These are phyloP conservation scores for Ammodytes marinus DNA, from an alignment of 2,113 vertebrate genomes.

Conservation along the genomic window DNA sequence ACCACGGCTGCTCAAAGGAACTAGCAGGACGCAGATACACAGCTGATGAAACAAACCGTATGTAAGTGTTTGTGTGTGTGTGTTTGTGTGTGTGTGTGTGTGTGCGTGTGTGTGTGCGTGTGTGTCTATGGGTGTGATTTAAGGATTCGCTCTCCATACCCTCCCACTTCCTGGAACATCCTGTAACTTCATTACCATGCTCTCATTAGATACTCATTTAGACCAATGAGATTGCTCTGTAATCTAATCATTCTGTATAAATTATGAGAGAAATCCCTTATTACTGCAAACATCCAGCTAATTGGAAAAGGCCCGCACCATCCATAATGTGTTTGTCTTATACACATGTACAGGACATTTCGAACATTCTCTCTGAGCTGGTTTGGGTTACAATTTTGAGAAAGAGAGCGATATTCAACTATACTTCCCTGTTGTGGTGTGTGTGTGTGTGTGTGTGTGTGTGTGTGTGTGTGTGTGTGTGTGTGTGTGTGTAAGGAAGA, in stretches of 20 bases:
- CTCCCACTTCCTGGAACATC: slow-evolving; percentile 79
- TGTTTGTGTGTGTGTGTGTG: slow-evolving; percentile 6
- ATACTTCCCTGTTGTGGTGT: background rate
- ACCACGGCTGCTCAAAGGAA: slow-evolving; percentile 39
- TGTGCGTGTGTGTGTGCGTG: slow-evolving; percentile 28
- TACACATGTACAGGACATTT: background rate
- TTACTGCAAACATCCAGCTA: slow-evolving; percentile 56
- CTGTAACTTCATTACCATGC: slow-evolving; percentile 71
- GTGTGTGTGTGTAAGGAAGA: background rate
- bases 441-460: background rate
- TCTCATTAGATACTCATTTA: slow-evolving; percentile 78
- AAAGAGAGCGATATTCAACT: background rate
- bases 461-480: slow-evolving; percentile 1
- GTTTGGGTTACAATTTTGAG: background rate
- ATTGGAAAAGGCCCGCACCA: slow-evolving; percentile 45
- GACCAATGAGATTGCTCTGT: slow-evolving; percentile 71
- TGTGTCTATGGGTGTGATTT: slow-evolving; percentile 42
- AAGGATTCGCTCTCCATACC: slow-evolving; percentile 46
- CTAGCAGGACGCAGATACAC: slow-evolving; percentile 35
- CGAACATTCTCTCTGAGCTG: background rate
- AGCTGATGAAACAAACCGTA: slow-evolving; percentile 56
- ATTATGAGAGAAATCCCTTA: slow-evolving; percentile 73
- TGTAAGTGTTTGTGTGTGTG: slow-evolving; percentile 17
- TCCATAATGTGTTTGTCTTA: slow-evolving; percentile 33
- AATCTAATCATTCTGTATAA: slow-evolving; percentile 75